Percentiles rank a stretch among this genome's conserved stretches.
Conservation (phyloP, 2,113 vertebrate genomes). For the Erythrocercus mccallii region DNA sequence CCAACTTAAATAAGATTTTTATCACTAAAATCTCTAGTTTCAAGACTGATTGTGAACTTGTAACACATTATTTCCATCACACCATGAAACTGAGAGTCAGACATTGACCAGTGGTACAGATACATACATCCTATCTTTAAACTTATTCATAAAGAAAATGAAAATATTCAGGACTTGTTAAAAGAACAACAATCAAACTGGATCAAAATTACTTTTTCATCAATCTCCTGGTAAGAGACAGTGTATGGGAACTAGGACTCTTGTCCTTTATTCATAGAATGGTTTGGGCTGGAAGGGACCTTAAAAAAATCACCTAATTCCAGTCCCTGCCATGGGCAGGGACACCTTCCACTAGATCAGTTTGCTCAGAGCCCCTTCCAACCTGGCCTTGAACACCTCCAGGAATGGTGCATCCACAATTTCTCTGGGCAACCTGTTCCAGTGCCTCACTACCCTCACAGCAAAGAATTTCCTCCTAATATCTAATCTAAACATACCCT, state of each 20-base stretch:
- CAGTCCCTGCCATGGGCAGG: not conserved
- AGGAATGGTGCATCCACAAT: not conserved
- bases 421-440: not conserved
- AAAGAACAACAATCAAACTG: not conserved
- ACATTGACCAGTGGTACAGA: not conserved
- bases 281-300: not conserved
- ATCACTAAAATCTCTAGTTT: not conserved
- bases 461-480: not conserved
- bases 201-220: not conserved
- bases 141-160: not conserved
- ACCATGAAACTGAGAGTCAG: not conserved
- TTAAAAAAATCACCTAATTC: not conserved
- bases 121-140: not conserved
- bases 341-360: not conserved
- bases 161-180: not conserved
- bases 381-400: not conserved
- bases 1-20: not conserved
- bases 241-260: not conserved
- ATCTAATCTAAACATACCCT: not conserved
- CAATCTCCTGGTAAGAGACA: not conserved
- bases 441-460: not conserved
- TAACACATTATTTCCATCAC: not conserved
- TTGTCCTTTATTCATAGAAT: not conserved
- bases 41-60: not conserved
- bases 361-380: not conserved